A percentile compares a stretch with the other conserved stretches of the same genome.
phyloP scores from a whole-genome alignment of 2,113 vertebrate genomes.

The Todiramphus saurophagus region DNA sequence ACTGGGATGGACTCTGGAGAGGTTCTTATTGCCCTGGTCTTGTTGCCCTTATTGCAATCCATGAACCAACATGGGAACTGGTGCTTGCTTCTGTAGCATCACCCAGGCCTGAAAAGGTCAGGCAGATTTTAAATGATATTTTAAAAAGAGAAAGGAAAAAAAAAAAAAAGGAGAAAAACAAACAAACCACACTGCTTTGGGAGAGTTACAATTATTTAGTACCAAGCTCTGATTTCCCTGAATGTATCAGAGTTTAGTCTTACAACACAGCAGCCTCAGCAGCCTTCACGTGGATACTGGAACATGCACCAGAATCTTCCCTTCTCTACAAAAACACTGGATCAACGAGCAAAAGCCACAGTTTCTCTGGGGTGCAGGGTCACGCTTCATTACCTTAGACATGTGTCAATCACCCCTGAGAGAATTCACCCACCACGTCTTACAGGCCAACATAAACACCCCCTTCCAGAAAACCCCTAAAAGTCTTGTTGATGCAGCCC shows the following conservation, averaged over 20 bases:
- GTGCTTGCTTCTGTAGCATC: fast-evolving
- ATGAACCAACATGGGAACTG: fast-evolving
- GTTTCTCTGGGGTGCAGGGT: background rate
- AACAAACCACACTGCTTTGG: background rate
- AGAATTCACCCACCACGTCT: background rate
- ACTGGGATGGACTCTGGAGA: background rate
- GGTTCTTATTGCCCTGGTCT: background rate
- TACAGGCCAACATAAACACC: background rate
- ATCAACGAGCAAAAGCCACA: background rate
- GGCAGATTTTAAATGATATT: background rate
- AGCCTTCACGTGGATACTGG: background rate
- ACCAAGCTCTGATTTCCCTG: background rate
- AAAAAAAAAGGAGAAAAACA: background rate
- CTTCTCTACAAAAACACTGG: background rate
- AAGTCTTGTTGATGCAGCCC: background rate
- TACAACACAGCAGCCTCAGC: background rate
- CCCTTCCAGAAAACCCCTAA: background rate
- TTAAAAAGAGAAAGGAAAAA: background rate
- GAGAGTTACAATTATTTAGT: background rate
- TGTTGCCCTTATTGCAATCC: background rate
- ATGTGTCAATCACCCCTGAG: background rate
- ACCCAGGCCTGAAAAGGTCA: background rate
- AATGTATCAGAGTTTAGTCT: background rate
- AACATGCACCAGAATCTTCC: background rate
- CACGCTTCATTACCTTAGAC: background rate